Percentiles rank a stretch among this genome's conserved stretches.
phyloP scores from a whole-genome alignment of 2,797 vertebrate genomes.

The Cryptoblepharus egeriae region DNA sequence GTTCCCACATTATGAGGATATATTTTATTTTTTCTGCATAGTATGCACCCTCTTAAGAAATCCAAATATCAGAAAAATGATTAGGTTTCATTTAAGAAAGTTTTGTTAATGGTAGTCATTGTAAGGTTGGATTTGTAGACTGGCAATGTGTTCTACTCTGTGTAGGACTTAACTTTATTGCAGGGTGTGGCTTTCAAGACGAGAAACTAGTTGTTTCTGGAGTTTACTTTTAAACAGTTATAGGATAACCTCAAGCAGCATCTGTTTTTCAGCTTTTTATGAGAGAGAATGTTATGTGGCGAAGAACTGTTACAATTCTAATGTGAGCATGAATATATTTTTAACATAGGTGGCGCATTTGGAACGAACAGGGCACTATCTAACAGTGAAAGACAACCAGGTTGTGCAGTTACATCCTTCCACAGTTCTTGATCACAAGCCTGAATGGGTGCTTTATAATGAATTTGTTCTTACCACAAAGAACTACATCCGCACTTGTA shows the following conservation, averaged over 20 bases:
- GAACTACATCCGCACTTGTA: constrained; percentile 98
- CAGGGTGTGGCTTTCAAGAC: neutral
- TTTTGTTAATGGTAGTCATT: neutral
- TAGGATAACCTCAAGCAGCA: too few species aligned
- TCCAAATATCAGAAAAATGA: neutral
- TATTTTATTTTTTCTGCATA: neutral
- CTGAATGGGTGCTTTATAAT: constrained; percentile 98
- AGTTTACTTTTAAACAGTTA: neutral
- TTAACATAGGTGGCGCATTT: constrained; percentile 92
- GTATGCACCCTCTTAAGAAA: neutral
- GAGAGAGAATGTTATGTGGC: neutral
- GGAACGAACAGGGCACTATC: constrained; percentile 96
- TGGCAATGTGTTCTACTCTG: neutral
- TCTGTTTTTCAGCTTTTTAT: neutral
- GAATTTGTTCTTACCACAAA: constrained; percentile 99
- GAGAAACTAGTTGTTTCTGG: neutral
- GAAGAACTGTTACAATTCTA: neutral
- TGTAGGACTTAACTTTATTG: neutral
- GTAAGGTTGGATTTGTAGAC: neutral
- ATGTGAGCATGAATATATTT: constrained; percentile 4
- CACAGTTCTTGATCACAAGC: constrained; percentile 97
- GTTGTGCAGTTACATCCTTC: constrained; percentile 98
- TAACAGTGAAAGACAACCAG: constrained; percentile 99
- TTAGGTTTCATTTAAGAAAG: neutral
- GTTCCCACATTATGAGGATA: neutral